These are phyloP conservation scores for Tineola bisselliella DNA, from an alignment of 2,888 invertebrate species.

Conservation along the genomic window DNA sequence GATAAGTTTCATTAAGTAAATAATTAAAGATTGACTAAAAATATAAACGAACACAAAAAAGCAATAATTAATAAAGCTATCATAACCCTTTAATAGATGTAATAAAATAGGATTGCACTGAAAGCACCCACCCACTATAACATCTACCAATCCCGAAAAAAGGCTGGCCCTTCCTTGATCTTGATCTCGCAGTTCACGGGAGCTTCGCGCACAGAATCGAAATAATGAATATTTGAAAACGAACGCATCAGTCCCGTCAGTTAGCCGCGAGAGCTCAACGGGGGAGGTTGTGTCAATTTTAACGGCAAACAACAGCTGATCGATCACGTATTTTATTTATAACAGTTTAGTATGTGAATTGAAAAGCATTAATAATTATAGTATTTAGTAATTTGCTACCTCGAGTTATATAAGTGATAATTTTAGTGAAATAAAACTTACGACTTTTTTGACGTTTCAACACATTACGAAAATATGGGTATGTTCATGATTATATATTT, in stretches of 20 bases:
- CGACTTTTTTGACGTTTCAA: conserved; percentile 21
- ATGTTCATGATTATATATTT: conserved; percentile 23
- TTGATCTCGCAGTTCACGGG: neutral
- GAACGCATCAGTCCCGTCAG: conserved; percentile 18
- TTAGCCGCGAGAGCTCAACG: conserved; percentile 38
- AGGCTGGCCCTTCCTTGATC: neutral
- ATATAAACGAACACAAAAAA: too few species aligned
- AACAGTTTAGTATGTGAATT: conserved; percentile 2
- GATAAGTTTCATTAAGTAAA: too few species aligned
- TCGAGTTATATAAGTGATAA: conserved; percentile 1
- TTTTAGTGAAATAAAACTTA: neutral
- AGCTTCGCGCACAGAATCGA: neutral
- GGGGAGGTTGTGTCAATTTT: conserved; percentile 29
- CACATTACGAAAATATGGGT: conserved; percentile 36
- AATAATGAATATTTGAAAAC: neutral
- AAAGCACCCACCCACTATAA: neutral
- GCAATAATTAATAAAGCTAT: neutral
- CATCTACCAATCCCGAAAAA: conserved; percentile 3
- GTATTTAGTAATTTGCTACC: neutral
- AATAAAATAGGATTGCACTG: neutral
- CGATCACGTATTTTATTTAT: conserved; percentile 32
- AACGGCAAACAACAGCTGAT: conserved; percentile 34
- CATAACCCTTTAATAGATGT: neutral
- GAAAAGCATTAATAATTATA: neutral
- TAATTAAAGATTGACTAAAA: too few species aligned